Evolutionary conservation across 1,140 invertebrate species (phyloP).

Genomic region (Phocides pigmalion): DNA sequence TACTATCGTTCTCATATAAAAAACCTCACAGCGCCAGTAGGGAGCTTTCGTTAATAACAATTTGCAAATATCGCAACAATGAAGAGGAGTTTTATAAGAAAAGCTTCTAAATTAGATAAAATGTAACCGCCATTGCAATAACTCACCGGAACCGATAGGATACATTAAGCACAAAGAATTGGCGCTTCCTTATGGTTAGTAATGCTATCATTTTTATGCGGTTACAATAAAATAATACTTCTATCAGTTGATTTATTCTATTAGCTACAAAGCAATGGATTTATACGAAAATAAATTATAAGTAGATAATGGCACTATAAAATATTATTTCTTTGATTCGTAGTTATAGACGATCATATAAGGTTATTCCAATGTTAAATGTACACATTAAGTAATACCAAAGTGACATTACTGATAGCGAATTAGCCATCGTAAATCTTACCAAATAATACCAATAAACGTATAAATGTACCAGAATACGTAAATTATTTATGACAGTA

Average conservation of each 20-base stretch:
- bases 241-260: neutral
- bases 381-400: too few relatives aligned
- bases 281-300: neutral
- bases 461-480: too few relatives aligned
- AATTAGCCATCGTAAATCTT: too few relatives aligned
- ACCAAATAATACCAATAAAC: too few relatives aligned
- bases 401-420: too few relatives aligned
- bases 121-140: conserved; percentile 12
- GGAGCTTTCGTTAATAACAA: neutral
- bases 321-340: too few relatives aligned
- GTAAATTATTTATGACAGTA: too few relatives aligned
- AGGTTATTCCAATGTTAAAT: too few relatives aligned
- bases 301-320: neutral
- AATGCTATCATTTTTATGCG: neutral
- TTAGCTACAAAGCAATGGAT: neutral
- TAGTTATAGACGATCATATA: too few relatives aligned
- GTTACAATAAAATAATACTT: conserved; percentile 18
- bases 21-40: too few relatives aligned
- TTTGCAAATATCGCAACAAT: neutral
- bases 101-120: neutral
- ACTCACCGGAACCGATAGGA: conserved; percentile 17
- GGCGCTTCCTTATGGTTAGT: neutral
- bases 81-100: neutral
- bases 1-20: too few relatives aligned
- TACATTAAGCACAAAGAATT: conserved; percentile 17